phyloP scores from a whole-genome alignment of 2,113 vertebrate genomes.

The Hippopotamus amphibius region DNA sequence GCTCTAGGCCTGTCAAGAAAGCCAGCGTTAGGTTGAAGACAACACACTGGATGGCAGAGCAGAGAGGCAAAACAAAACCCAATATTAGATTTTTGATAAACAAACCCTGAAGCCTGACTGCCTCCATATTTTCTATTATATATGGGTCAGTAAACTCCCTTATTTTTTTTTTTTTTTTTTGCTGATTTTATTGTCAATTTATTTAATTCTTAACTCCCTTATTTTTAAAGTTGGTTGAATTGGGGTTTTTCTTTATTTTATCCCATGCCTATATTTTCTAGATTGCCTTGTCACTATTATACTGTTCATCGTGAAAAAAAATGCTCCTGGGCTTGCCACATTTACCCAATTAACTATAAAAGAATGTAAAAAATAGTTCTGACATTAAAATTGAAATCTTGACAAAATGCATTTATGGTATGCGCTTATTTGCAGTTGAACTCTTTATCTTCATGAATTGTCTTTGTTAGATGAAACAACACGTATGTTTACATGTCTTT shows the following conservation, averaged over 20 bases:
- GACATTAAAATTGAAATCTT: constrained; percentile 28
- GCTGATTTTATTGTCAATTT: too few species aligned
- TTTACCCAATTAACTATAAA: background rate
- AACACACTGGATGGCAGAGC: background rate
- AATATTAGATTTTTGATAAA: background rate
- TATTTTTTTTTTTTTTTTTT: constrained; percentile 1
- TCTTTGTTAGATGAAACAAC: background rate
- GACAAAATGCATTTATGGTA: background rate
- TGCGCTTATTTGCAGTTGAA: background rate
- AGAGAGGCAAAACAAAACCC: background rate
- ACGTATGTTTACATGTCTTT: background rate
- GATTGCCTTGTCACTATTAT: background rate
- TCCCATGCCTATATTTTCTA: too few species aligned
- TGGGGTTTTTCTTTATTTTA: background rate
- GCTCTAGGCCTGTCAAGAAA: background rate
- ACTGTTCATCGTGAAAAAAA: background rate
- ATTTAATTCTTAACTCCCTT: background rate
- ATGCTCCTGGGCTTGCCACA: background rate
- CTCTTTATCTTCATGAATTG: background rate
- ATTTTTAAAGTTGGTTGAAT: background rate
- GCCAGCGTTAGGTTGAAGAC: background rate
- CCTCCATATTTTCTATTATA: background rate
- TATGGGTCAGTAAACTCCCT: background rate
- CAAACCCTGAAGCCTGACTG: background rate
- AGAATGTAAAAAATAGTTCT: background rate